Percentiles rank a stretch among this genome's conserved stretches.
phyloP scores from a whole-genome alignment of 2,888 invertebrate genomes.

The Zootermopsis nevadensis region DNA sequence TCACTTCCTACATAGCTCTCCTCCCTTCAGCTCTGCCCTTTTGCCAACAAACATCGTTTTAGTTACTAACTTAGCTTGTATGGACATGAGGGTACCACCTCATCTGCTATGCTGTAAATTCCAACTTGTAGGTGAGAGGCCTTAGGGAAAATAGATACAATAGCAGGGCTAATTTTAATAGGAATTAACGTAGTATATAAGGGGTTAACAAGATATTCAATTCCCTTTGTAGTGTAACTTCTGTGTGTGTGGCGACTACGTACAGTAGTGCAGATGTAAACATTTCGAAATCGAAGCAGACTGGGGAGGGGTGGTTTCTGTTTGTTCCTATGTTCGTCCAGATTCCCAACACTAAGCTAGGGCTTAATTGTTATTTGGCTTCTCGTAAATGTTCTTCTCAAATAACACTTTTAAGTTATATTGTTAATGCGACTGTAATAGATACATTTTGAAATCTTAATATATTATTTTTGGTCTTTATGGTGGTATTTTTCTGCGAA shows the following conservation, averaged over 20 bases:
- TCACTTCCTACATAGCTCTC: neutral
- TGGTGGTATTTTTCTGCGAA: too few relatives aligned
- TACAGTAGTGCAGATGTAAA: neutral
- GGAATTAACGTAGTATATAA: neutral
- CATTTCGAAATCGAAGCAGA: neutral
- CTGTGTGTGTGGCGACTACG: neutral
- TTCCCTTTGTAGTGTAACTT: neutral
- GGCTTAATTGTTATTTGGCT: neutral
- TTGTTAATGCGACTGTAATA: too few relatives aligned
- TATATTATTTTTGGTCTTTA: too few relatives aligned
- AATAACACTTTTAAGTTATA: too few relatives aligned
- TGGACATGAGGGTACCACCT: neutral
- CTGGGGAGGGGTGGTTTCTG: neutral
- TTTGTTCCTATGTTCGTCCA: neutral
- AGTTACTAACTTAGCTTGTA: neutral
- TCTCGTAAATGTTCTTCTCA: neutral
- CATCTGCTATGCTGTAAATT: neutral
- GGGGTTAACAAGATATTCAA: neutral
- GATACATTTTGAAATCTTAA: too few relatives aligned
- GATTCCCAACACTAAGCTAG: neutral
- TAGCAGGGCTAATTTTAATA: neutral
- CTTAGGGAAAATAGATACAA: neutral
- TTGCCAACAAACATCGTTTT: neutral
- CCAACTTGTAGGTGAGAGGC: neutral
- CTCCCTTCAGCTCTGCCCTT: neutral